Conservation (phyloP, 2,113 vertebrate genomes). For the Lates calcarifer region DNA sequence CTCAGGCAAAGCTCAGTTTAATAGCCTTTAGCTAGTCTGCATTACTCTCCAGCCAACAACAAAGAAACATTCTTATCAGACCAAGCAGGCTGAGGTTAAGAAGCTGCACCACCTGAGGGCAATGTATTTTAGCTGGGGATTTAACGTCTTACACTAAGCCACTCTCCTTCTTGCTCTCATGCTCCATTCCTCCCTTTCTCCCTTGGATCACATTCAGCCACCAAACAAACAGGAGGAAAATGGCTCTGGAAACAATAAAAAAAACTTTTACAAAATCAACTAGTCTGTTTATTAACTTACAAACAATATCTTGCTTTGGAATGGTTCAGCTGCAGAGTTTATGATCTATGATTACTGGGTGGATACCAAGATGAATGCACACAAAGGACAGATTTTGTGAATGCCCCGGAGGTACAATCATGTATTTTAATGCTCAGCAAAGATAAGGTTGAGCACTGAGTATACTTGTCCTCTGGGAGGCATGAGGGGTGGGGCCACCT, state of each 20-base stretch:
- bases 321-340: constrained; percentile 56
- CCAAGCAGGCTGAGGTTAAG: constrained; percentile 77
- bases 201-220: constrained; percentile 54
- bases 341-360: constrained; percentile 58
- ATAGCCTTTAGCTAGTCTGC: constrained; percentile 71
- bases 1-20: constrained; percentile 60
- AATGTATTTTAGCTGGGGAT: constrained; percentile 74
- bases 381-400: constrained; percentile 71
- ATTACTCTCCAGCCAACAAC: constrained; percentile 69
- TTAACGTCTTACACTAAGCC: constrained; percentile 77
- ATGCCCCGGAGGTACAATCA: constrained; percentile 77
- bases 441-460: constrained; percentile 74
- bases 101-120: constrained; percentile 78
- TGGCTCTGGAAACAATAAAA: constrained; percentile 40
- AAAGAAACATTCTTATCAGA: constrained; percentile 80
- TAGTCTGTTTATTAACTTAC: constrained; percentile 58
- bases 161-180: constrained; percentile 60
- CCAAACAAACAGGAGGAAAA: constrained; percentile 57
- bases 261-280: constrained; percentile 55
- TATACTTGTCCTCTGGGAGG: constrained; percentile 72
- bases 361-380: constrained; percentile 54
- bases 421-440: constrained; percentile 80
- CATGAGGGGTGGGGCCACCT: constrained; percentile 63
- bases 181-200: constrained; percentile 41
- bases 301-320: constrained; percentile 61